Evolutionary conservation across 2,113 vertebrate species (phyloP), one percentile per base, ranked within the genome.

Genomic region (Calyptommatus sinebrachiatus): DNA sequence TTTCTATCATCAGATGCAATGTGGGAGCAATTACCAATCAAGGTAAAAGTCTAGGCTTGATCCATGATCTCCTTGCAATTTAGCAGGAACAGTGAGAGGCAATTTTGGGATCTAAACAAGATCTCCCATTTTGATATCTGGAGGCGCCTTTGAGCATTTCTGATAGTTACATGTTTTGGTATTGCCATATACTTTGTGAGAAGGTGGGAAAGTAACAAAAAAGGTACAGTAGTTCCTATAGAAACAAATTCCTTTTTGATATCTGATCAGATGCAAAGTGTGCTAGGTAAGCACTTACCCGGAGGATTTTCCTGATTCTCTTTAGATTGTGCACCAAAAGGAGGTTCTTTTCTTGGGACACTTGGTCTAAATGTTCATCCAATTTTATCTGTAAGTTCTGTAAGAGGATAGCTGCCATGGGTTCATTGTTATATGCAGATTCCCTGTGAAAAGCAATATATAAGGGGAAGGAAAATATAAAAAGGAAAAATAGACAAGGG

Each of bases 281-380:
- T 21, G 31, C 60, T 20, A 29, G 48, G 16, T 7, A 50, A 77
- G 65, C 1, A 75, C 94, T 80, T 79, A 99, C 98, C 97, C 99
- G 97, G 57, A 99, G 94, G 84, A 97, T 95, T 90, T 98, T 97
- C 69, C 96, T 96, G 81, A 98, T 98, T 90, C 97, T 97, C 86
- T 98, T 99, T 88, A 99, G 95, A 87, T 99, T 99, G 93, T 99
- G 98, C 85, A 97, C 96, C 82, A 98, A 94, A 2, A 99, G 95
- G 77, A 99, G 96, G 87, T 99, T 99, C 88, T 96, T 97, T 89
- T 99, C 98, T 85, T 96, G 96, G 0, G 94, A 95, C 63, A 95
- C 94, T 0, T 94, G 88, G 28, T 94, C 95, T 74, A 97, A 95
- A 82, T 97, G 96, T 12, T 96, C 95, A 20, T 99, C 98, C 91